Evolutionary conservation across 2,888 invertebrate genomes (phyloP).

Genomic region (Lycocerus yunnanus): DNA sequence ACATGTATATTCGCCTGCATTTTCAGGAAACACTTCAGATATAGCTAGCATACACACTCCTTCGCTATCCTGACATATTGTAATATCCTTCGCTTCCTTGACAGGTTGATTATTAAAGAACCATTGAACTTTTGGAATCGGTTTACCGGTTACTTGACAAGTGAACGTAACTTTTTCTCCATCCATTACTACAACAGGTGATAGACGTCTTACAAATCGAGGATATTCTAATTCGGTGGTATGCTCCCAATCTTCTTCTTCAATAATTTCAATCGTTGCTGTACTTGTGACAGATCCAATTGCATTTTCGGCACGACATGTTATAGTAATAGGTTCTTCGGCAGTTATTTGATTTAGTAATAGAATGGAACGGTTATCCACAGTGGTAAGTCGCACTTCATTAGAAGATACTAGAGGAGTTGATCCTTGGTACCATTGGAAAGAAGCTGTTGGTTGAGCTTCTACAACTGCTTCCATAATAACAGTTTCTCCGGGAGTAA

Average conservation of each 20-base stretch:
- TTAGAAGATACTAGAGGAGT: slow-evolving; percentile 72
- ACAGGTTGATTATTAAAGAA: slow-evolving; percentile 73
- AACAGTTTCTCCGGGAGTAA: slow-evolving; percentile 74
- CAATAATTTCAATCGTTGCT: slow-evolving; percentile 69
- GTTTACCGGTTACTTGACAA: slow-evolving; percentile 76
- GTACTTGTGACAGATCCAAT: slow-evolving; percentile 88
- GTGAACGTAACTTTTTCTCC: slow-evolving; percentile 80
- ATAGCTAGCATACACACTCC: slow-evolving; percentile 82
- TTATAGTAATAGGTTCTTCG: slow-evolving; percentile 76
- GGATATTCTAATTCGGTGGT: slow-evolving; percentile 71
- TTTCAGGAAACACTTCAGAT: slow-evolving; percentile 88
- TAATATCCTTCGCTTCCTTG: slow-evolving; percentile 76
- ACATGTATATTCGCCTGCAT: slow-evolving; percentile 86
- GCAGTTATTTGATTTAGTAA: slow-evolving; percentile 73
- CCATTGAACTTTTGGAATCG: slow-evolving; percentile 82
- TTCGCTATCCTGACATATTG: slow-evolving; percentile 73
- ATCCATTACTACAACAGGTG: slow-evolving; percentile 82
- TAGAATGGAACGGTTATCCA: slow-evolving; percentile 79
- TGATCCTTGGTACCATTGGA: slow-evolving; percentile 84
- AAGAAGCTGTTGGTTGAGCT: slow-evolving; percentile 79
- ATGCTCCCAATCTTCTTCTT: slow-evolving; percentile 63
- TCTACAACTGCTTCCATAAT: slow-evolving; percentile 78
- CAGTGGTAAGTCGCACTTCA: slow-evolving; percentile 72
- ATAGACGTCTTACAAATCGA: slow-evolving; percentile 73
- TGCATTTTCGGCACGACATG: slow-evolving; percentile 88